Conservation (phyloP, 1,140 invertebrate genomes). For the Asbolus verrucosus region DNA sequence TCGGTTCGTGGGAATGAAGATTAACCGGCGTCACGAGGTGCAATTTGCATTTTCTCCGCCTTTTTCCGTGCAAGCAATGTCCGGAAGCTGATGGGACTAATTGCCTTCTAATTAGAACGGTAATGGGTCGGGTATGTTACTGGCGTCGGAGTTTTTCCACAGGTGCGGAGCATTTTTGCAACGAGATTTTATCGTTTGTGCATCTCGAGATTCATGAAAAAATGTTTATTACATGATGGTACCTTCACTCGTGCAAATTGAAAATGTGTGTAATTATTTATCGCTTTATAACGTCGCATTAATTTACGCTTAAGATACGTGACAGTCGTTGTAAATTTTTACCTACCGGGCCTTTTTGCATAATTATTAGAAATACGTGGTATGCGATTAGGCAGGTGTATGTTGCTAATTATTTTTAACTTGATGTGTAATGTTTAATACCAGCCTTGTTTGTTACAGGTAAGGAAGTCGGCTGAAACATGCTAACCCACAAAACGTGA, state of each 20-base stretch:
- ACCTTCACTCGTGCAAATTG: slow-evolving; percentile 22
- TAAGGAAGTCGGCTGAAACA: no score
- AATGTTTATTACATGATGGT: slow-evolving; percentile 15
- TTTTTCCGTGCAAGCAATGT: slow-evolving; percentile 2
- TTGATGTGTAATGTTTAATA: not conserved
- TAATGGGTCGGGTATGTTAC: no score
- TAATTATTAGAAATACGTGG: slow-evolving; percentile 1
- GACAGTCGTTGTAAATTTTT: not conserved
- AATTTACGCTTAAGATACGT: not conserved
- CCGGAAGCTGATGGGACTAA: slow-evolving; percentile 32
- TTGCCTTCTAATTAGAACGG: slow-evolving; percentile 31
- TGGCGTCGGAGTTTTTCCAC: not conserved
- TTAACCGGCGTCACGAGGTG: slow-evolving; percentile 5
- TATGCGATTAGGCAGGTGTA: slow-evolving; percentile 2
- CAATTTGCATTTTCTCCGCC: slow-evolving; percentile 30
- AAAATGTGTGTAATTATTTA: slow-evolving; percentile 31
- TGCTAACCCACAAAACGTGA: no score
- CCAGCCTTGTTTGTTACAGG: not conserved
- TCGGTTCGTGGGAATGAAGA: slow-evolving; percentile 17
- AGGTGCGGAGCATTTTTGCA: not conserved
- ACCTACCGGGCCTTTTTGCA: not conserved
- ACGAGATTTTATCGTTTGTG: no score
- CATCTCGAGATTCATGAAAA: slow-evolving; percentile 13
- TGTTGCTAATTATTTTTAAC: not conserved
- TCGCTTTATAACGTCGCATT: slow-evolving; percentile 2